Conservation (phyloP, 2,113 vertebrate species). For the Albula goreensis region DNA sequence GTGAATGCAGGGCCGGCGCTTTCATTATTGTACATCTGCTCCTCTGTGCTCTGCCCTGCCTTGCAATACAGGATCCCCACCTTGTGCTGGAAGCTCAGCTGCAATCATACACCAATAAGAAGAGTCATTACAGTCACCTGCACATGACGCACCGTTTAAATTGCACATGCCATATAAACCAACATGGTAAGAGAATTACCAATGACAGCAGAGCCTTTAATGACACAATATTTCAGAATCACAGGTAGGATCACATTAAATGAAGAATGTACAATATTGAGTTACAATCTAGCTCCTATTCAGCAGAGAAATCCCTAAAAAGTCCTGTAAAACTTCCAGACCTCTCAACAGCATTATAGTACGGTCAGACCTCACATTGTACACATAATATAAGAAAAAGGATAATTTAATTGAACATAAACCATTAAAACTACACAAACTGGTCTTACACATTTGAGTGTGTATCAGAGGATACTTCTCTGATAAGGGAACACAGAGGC, state of each 20-base stretch:
- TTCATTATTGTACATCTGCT: slow-evolving; percentile 88
- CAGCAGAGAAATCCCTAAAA: neutral
- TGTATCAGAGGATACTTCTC: too few relatives aligned
- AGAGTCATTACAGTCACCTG: neutral
- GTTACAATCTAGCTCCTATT: neutral
- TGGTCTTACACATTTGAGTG: too few relatives aligned
- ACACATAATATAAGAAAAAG: too few relatives aligned
- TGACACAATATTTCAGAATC: too few relatives aligned
- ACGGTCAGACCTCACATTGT: neutral
- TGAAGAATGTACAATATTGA: too few relatives aligned
- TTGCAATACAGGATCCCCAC: slow-evolving; percentile 83
- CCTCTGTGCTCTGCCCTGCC: slow-evolving; percentile 81
- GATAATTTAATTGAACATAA: too few relatives aligned
- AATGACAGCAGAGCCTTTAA: too few relatives aligned
- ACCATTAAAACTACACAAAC: too few relatives aligned
- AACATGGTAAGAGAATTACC: too few relatives aligned
- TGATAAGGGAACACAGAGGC: too few relatives aligned
- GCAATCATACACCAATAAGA: slow-evolving; percentile 43
- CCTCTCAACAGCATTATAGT: neutral
- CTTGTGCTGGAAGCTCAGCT: slow-evolving; percentile 88
- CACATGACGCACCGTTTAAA: neutral
- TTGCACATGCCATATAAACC: neutral
- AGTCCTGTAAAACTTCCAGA: neutral
- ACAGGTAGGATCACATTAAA: too few relatives aligned
- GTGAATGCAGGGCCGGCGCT: slow-evolving; percentile 79